phyloP scores from a whole-genome alignment of 2,113 vertebrate genomes.

The Dicaeum eximium region DNA sequence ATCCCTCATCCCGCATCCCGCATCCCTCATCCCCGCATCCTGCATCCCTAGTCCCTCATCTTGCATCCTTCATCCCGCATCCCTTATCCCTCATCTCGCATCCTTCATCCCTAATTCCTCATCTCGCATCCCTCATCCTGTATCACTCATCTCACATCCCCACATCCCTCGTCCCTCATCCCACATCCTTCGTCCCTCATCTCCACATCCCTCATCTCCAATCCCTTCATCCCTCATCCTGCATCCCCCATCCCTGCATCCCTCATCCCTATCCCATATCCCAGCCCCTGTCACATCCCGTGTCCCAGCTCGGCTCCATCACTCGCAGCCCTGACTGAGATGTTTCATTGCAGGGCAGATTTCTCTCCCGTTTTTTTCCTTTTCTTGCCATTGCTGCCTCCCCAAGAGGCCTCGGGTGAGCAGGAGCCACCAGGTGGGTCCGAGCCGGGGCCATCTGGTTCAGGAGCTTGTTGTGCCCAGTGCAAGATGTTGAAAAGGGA shows the following conservation, averaged over 20 bases:
- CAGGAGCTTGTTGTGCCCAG: neutral
- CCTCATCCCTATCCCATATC: neutral
- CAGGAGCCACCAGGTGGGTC: neutral
- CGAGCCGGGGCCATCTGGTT: neutral
- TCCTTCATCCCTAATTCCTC: too few species aligned
- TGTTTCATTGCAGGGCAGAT: neutral
- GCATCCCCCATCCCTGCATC: neutral
- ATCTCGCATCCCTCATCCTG: too few species aligned
- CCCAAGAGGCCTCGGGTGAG: rapidly evolving
- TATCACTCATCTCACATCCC: neutral
- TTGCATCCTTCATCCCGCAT: neutral
- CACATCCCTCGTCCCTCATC: neutral
- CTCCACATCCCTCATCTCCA: neutral
- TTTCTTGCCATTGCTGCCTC: neutral
- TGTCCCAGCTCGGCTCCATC: neutral
- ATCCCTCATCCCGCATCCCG: neutral
- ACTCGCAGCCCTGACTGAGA: neutral
- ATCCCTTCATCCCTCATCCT: too few species aligned
- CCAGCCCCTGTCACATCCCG: neutral
- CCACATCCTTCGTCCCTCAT: too few species aligned
- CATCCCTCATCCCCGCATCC: neutral
- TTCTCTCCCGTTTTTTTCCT: neutral
- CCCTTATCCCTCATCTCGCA: neutral
- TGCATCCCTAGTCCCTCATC: neutral
- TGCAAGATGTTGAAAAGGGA: neutral